Evolutionary conservation across 2,888 invertebrate genomes (phyloP), one percentile per base, ranked within the genome.

Genomic region (Macrophya annulata): DNA sequence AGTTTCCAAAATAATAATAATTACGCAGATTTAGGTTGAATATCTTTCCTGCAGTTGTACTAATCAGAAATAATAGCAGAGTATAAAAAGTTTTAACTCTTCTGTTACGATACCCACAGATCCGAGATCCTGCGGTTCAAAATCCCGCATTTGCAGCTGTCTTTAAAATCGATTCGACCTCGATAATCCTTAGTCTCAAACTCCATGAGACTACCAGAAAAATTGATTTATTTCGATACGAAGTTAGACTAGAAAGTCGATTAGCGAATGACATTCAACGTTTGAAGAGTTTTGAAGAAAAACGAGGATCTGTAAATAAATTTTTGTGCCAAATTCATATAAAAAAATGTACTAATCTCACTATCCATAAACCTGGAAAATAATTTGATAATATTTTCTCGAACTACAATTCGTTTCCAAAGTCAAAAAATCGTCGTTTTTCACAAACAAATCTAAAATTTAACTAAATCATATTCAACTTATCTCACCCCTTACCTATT

Each of bases 81-180:
- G n/a, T 17, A 2, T 31, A 5, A 68, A 68, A 5, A 31, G 12
- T 68, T 17, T 68, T 1, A 31, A 25, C 31, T 68, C 5, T 10
- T 31, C 31, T 3, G 6, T 15, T 12, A 15, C 25, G 31, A 6
- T 37, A 12, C 31, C 31, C 31, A 31, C 68, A 17, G 12, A 68
- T 25, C 68, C 15, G 9, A n/a, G 4, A 25, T 12, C 65, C 65
- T 5, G 25, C 9, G 8, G 15, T 2, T 25, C 65, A 21, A 25
- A 31, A 31, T 25, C 21, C 31, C 31, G 55, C 17, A 68, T 25
- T 15, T 31, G 31, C 68, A 68, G 68, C 68, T 68, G 68, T 31
- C 31, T 31, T 15, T 4, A 68, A 8, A 68, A 10, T 68, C 68
- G 68, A 68, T 31, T 68, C 68, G 68, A 68, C 68, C 68, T 37